phyloP scores from a whole-genome alignment of 2,888 invertebrate genomes.

The Flabesymbios commensalis region DNA sequence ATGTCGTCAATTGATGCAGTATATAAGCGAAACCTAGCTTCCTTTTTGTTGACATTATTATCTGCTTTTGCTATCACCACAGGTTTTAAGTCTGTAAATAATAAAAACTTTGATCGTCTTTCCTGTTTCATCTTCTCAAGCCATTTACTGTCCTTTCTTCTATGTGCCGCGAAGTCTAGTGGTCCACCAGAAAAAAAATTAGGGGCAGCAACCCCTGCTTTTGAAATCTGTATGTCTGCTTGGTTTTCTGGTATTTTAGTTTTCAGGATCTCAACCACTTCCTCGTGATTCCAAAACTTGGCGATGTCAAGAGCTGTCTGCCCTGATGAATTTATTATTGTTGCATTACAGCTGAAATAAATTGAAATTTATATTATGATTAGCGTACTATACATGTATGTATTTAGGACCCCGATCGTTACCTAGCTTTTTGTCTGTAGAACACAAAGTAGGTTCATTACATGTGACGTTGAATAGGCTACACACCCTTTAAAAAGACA shows the following conservation, averaged over 20 bases:
- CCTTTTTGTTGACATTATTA: not conserved
- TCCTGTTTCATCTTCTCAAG: slow-evolving; percentile 40
- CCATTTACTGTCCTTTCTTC: slow-evolving; percentile 52
- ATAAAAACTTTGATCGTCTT: slow-evolving; percentile 45
- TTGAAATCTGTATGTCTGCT: slow-evolving; percentile 25
- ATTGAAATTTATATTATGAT: not conserved
- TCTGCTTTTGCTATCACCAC: slow-evolving; percentile 18
- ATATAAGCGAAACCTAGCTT: not conserved
- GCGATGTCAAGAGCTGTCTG: slow-evolving; percentile 58
- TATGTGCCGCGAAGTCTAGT: slow-evolving; percentile 51
- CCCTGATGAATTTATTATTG: slow-evolving; percentile 51
- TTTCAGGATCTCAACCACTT: slow-evolving; percentile 39
- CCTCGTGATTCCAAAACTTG: slow-evolving; percentile 54
- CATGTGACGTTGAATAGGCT: not conserved
- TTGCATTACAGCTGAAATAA: slow-evolving; percentile 47
- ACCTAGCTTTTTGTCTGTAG: not conserved
- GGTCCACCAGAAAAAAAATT: slow-evolving; percentile 53
- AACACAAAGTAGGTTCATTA: not conserved
- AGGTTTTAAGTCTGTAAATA: slow-evolving; percentile 47
- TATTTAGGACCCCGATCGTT: not conserved
- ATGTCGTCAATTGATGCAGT: not conserved
- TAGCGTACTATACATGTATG: not conserved
- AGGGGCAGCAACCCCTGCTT: slow-evolving; percentile 2
- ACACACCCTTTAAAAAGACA: not conserved
- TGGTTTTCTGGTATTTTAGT: too few relatives aligned